phyloP scores from a whole-genome alignment of 2,888 invertebrate species.

The Pemphredon lugubris region DNA sequence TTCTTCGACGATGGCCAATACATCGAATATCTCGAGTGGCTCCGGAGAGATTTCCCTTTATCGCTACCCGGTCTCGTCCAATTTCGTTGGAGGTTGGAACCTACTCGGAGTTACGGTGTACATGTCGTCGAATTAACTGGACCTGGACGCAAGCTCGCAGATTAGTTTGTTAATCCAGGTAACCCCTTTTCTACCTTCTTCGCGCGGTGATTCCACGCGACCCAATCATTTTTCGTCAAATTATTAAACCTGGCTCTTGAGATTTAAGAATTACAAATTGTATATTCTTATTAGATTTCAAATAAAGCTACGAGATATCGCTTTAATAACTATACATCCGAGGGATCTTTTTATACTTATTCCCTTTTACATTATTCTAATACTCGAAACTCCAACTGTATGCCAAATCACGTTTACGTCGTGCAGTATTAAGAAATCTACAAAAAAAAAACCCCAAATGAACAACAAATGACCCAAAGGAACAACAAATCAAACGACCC shows the following conservation, averaged over 20 bases:
- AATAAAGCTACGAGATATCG: too few relatives aligned
- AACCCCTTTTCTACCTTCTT: not conserved
- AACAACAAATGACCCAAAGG: too few relatives aligned
- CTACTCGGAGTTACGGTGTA: constrained; percentile 6
- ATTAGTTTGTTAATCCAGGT: constrained; percentile 12
- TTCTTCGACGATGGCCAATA: constrained; percentile 2
- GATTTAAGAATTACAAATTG: too few relatives aligned
- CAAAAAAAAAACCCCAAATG: too few relatives aligned
- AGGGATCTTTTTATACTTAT: not conserved
- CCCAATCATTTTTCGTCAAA: not conserved
- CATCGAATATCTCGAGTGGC: constrained; percentile 23
- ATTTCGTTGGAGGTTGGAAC: constrained; percentile 23
- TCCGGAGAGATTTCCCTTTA: constrained; percentile 17
- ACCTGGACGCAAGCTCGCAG: constrained; percentile 1
- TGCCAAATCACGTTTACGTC: too few relatives aligned
- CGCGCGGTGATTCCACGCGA: not conserved
- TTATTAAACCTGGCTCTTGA: too few relatives aligned
- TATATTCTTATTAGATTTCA: too few relatives aligned
- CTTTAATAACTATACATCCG: too few relatives aligned
- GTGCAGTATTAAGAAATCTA: too few relatives aligned
- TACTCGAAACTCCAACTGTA: too few relatives aligned
- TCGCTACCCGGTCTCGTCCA: constrained; percentile 21
- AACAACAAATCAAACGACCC: too few relatives aligned
- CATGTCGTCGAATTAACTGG: constrained; percentile 36
- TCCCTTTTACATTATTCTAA: not conserved